Base-by-base conservation (phyloP, 2,888 invertebrate genomes). In the Lasioglossum zephyrum region DNA sequence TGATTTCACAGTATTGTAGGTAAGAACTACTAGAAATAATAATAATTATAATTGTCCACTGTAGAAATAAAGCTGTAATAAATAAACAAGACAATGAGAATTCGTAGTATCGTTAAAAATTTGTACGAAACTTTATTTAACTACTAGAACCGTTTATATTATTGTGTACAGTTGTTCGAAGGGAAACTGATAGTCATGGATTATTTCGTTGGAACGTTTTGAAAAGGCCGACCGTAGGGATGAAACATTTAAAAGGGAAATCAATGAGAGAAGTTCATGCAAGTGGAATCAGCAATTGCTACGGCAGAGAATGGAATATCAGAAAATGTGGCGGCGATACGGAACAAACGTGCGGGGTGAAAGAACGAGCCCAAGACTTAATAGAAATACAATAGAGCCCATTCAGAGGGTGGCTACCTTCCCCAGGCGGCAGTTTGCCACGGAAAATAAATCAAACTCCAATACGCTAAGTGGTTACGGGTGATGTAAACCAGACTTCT, bases 401-500 rank as follows among this genome's bases (percentile, higher is more conserved):
- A 89, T 92, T 91, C 85, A 88, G 90, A 91, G 92, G 91, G 92
- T 92, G 88, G 91, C 89, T 90, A 87, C 88, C 90, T 91, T 94
- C 94, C 94, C 94, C 91, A 92, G 93, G 91, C 93, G 92, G 92
- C 91, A 91, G 92, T 94, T 94, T 92, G 92, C 91, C 92, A 87
- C 91, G 92, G 89, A 93, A 94, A 93, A 95, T 95, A 95, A 95
- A 95, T 95, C 95, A 95, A 95, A 95, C 94, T 94, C 93, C 94
- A 95, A 95, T 95, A 95, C 94, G 94, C 93, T 95, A 95, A 95
- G 95, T 95, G 95, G 94, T 95, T 93, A 93, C 91, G 93, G 91
- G 91, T 93, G 95, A 95, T 94, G 92, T 92, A 95, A 94, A 95
- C 93, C 95, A 95, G 95, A 94, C 92, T 92, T 90, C 74, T 80